Percentiles rank a stretch among this genome's conserved stretches.
Conservation (phyloP, 1,140 invertebrate genomes). For the Aplysia californica region DNA sequence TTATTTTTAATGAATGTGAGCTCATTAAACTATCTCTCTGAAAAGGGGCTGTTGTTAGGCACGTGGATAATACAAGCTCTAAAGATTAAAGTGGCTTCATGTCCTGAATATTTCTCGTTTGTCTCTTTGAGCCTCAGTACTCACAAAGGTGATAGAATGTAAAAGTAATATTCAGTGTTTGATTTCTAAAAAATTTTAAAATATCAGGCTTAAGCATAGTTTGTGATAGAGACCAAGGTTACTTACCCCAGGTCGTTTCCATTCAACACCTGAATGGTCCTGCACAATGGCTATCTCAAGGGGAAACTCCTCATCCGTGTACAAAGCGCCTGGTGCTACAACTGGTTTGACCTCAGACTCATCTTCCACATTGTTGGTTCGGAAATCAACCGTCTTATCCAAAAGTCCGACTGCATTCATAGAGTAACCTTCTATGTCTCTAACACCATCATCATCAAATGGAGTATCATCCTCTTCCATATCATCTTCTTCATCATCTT, state of each 20-base stretch:
- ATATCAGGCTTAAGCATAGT: too few species aligned
- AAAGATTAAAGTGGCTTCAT: too few species aligned
- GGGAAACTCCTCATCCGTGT: slow-evolving; percentile 39
- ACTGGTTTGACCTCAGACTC: slow-evolving; percentile 17
- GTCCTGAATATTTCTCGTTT: too few species aligned
- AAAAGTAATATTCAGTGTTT: too few species aligned
- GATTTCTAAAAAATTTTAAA: too few species aligned
- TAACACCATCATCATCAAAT: slow-evolving; percentile 24
- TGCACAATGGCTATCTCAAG: slow-evolving; percentile 34
- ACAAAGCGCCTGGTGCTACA: slow-evolving; percentile 25
- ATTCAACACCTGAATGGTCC: slow-evolving; percentile 26
- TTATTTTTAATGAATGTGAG: too few species aligned
- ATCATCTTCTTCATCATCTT: slow-evolving; percentile 24
- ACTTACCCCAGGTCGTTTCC: slow-evolving; percentile 46
- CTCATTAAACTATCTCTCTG: too few species aligned
- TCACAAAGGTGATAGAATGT: too few species aligned
- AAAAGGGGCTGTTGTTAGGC: too few species aligned
- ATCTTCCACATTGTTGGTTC: slow-evolving; percentile 6
- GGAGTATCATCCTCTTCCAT: slow-evolving; percentile 26
- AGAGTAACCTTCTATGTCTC: slow-evolving; percentile 1
- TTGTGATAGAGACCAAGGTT: too few species aligned
- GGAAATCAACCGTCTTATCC: slow-evolving; percentile 23
- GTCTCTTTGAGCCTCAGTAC: too few species aligned
- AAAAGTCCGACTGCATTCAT: neutral
- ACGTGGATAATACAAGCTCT: too few species aligned